A percentile compares a stretch with the other conserved stretches of the same genome.
Conservation (phyloP, 1,140 invertebrate genomes). For the Agrilus planipennis region DNA sequence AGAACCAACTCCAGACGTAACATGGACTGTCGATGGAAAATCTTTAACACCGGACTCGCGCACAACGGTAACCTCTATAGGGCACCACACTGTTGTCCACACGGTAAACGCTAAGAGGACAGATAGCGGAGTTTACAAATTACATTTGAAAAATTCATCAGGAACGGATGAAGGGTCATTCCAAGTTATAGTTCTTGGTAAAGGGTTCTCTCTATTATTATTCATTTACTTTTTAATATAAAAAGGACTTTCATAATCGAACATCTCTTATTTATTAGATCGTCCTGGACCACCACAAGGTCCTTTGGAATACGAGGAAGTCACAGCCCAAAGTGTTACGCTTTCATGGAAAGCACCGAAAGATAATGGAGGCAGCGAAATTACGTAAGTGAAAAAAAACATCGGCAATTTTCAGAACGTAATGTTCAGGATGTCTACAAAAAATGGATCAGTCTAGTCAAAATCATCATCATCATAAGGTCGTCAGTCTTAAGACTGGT, state of each 20-base stretch:
- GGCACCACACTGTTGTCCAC: constrained; percentile 82
- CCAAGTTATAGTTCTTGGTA: constrained; percentile 71
- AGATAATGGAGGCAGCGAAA: constrained; percentile 88
- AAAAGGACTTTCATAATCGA: too few species aligned
- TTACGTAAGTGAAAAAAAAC: constrained; percentile 68
- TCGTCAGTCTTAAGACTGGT: too few species aligned
- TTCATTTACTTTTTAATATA: too few species aligned
- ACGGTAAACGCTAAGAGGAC: constrained; percentile 76
- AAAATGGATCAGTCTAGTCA: too few species aligned
- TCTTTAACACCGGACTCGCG: constrained; percentile 59
- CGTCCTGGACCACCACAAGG: constrained; percentile 74
- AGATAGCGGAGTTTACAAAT: constrained; percentile 74
- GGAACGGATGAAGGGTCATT: constrained; percentile 85
- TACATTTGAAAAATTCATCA: constrained; percentile 74
- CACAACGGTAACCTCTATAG: constrained; percentile 77
- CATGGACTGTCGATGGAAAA: constrained; percentile 70
- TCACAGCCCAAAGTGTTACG: constrained; percentile 87
- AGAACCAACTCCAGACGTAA: constrained; percentile 74
- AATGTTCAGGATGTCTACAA: too few species aligned
- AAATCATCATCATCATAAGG: too few species aligned
- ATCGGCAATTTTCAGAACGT: too few species aligned
- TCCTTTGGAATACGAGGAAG: constrained; percentile 87
- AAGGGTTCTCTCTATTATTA: too few species aligned
- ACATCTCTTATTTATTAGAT: constrained; percentile 36
- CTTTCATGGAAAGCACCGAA: constrained; percentile 90